Evolutionary conservation across 2,888 invertebrate genomes (phyloP), one percentile per base, ranked within the genome.

Genomic region (Microplitis deprimator): DNA sequence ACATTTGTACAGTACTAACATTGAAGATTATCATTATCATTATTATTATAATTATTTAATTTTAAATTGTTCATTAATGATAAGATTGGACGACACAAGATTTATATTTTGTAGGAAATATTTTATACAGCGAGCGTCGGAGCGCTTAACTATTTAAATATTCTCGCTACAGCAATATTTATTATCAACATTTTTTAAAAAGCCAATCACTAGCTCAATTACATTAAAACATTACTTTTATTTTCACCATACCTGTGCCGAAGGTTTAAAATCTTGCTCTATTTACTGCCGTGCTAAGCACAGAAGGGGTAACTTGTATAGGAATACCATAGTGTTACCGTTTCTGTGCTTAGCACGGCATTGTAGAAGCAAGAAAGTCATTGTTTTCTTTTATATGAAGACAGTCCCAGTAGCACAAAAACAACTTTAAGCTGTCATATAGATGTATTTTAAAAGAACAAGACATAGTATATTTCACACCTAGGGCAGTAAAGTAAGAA

Each of bases 1-100:
- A 50, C 67, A 70, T 77, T 73, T 75, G 70, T 76, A 78, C 78
- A 79, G 17, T 59, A 78, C 67, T 60, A 73, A 75, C 72, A 60
- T 77, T 20, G 10, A 41, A 29, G 41, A 71, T 60, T 60, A 13
- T 59, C 29, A 61, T 38, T n/a, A 70, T 60, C 6, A 38, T 16
- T 72, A 16, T 8, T 62, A 39, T 17, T 5, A 39, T 41, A 8
- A 40, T 72, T 13, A 16, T 16, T 65, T 50, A 50, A 10, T 10
- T 50, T 1, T 10, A 10, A 7, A 50, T 50, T 10, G 13, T 50
- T 41, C 50, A 50, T 50, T 50, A 50, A 50, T 13, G 50, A 13
- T 50, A 50, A 50, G 13, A 50, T 50, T 50, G 50, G 50, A 50
- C 50, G 50, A 50, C 50, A 50, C 50, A 50, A 50, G 13, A 50